Percentiles rank a stretch among this genome's conserved stretches.
Conservation (phyloP, 92 coral and sea anemone species). For the Montipora capitata region DNA sequence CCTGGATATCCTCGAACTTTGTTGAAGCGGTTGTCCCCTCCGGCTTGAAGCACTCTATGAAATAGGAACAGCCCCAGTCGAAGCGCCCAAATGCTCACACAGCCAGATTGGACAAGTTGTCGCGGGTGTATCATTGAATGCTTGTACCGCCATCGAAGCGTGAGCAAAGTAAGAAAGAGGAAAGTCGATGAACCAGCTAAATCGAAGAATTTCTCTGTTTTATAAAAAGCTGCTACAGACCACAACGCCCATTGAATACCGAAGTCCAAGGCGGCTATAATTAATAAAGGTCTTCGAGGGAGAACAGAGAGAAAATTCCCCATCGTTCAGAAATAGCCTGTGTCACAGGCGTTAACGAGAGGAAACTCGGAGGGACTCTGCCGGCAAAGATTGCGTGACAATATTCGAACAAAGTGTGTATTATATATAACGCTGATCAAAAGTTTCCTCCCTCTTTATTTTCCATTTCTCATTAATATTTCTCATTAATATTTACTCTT, state of each 20-base stretch:
- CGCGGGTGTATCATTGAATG: constrained; percentile 73
- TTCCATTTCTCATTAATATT: too few relatives aligned
- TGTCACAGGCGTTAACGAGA: too few relatives aligned
- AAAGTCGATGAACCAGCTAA: constrained; percentile 92
- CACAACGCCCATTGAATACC: constrained; percentile 95
- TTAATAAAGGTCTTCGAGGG: constrained; percentile 26
- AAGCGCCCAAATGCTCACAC: constrained; percentile 93
- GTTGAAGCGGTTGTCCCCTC: constrained; percentile 86
- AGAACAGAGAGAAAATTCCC: constrained; percentile 24
- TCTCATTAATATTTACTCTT: too few relatives aligned
- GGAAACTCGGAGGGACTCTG: too few relatives aligned
- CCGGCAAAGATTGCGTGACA: too few relatives aligned
- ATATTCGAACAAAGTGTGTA: too few relatives aligned
- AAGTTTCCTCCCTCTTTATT: too few relatives aligned
- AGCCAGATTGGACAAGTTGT: constrained; percentile 88
- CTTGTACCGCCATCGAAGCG: constrained; percentile 72
- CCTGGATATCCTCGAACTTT: constrained; percentile 90
- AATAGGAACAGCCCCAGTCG: constrained; percentile 92
- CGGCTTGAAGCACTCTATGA: constrained; percentile 84
- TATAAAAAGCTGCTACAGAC: constrained; percentile 75
- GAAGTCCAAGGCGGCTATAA: constrained; percentile 88
- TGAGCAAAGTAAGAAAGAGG: constrained; percentile 83
- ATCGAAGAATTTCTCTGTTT: constrained; percentile 94
- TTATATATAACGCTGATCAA: too few relatives aligned
- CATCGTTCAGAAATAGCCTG: neutral